Percentiles rank a stretch among this genome's conserved stretches.
Evolutionary conservation across 2,113 vertebrate genomes (phyloP).

Genomic region (Poeciliopsis occidentalis): DNA sequence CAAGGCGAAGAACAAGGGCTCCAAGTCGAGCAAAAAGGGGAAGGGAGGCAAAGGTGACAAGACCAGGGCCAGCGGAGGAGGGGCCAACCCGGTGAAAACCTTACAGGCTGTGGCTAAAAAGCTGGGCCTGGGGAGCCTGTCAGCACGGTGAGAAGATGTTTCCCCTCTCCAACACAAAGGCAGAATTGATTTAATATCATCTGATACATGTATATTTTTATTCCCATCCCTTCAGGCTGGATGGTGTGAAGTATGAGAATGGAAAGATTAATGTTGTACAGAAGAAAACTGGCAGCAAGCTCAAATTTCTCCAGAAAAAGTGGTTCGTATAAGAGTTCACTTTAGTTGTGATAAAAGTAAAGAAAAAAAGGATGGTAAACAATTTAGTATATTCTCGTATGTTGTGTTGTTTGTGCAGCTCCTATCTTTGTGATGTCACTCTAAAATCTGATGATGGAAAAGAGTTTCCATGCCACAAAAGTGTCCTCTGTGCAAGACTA

Average conservation of each 20-base stretch:
- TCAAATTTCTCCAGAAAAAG: conserved; percentile 87
- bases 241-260: conserved; percentile 90
- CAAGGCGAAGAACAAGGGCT: conserved; percentile 84
- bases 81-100: conserved; percentile 87
- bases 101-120: conserved; percentile 90
- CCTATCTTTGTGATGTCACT: conserved; percentile 91
- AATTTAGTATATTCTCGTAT: background rate
- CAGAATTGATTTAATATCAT: background rate
- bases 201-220: background rate
- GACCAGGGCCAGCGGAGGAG: conserved; percentile 69
- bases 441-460: conserved; percentile 93
- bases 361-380: background rate
- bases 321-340: conserved; percentile 74
- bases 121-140: conserved; percentile 87
- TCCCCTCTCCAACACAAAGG: background rate
- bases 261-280: conserved; percentile 86
- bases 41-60: conserved; percentile 80
- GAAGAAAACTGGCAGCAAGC: conserved; percentile 87
- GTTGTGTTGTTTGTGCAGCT: conserved; percentile 72
- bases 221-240: conserved; percentile 80
- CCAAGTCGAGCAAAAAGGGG: conserved; percentile 86
- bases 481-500: conserved; percentile 94
- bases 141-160: conserved; percentile 81
- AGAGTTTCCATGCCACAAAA: conserved; percentile 95
- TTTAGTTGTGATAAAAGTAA: background rate